Conservation (phyloP, 2,888 invertebrate genomes). For the Hypercompe scribonia region DNA sequence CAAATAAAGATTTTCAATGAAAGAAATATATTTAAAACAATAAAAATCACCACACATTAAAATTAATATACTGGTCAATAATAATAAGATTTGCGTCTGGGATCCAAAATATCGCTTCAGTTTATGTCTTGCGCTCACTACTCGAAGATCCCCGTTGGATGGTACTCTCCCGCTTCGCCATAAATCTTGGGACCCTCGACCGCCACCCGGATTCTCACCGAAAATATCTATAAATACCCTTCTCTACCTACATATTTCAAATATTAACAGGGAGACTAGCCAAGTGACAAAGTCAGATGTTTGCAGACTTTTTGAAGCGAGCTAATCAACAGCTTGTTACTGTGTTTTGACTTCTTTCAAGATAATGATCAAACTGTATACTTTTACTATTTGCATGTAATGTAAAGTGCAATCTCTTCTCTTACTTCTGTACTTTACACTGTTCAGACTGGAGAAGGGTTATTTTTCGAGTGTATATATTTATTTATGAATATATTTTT, state of each 20-base stretch:
- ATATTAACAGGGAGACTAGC: conserved; percentile 78
- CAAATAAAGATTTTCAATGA: too few relatives aligned
- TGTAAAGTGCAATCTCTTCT: too few relatives aligned
- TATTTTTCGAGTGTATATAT: background rate
- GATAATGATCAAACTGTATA: conserved; percentile 14
- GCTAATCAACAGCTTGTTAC: conserved; percentile 36
- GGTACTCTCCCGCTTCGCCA: conserved; percentile 85
- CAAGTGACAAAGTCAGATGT: conserved; percentile 68
- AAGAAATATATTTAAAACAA: too few relatives aligned
- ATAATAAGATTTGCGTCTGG: background rate
- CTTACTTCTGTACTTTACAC: too few relatives aligned
- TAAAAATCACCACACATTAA: background rate
- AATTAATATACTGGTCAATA: background rate
- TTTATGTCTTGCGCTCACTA: conserved; percentile 51
- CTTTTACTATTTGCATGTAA: conserved; percentile 5
- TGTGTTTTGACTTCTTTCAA: conserved; percentile 16
- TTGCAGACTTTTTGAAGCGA: conserved; percentile 43
- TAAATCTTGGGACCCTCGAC: conserved; percentile 86
- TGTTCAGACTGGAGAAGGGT: too few relatives aligned
- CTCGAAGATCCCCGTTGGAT: conserved; percentile 82
- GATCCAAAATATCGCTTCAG: conserved; percentile 25
- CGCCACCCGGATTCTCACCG: conserved; percentile 85
- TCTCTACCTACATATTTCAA: conserved; percentile 82
- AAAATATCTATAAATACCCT: conserved; percentile 86
- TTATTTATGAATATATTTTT: background rate